Conservation (phyloP, 2,797 vertebrate genomes). For the Typhlichthys subterraneus region DNA sequence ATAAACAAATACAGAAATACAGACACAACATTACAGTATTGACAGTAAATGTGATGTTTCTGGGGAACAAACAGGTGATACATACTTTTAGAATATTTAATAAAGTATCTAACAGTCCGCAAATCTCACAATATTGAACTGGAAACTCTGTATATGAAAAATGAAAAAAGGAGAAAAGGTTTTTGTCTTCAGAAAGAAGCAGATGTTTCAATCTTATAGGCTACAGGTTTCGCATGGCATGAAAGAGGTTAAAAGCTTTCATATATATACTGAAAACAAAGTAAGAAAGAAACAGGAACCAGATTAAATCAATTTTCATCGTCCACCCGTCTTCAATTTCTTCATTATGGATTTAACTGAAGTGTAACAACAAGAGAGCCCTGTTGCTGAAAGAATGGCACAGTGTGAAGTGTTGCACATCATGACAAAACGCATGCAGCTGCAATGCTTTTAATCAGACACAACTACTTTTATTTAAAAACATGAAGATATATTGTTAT, state of each 20-base stretch:
- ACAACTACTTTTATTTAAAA: background rate
- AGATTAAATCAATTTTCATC: slow-evolving; percentile 75
- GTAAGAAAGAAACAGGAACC: slow-evolving; percentile 68
- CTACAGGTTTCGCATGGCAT: slow-evolving; percentile 68
- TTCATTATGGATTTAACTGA: slow-evolving; percentile 53
- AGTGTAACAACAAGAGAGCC: slow-evolving; percentile 56
- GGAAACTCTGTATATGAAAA: slow-evolving; percentile 40
- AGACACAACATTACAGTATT: too few relatives aligned
- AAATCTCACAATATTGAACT: slow-evolving; percentile 42
- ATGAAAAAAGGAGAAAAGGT: slow-evolving; percentile 15
- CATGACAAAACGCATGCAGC: slow-evolving; percentile 12
- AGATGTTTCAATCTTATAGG: slow-evolving; percentile 69
- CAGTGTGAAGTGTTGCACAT: slow-evolving; percentile 41
- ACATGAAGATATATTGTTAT: background rate
- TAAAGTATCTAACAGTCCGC: slow-evolving; percentile 43
- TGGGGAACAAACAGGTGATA: slow-evolving; percentile 39
- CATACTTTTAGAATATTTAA: slow-evolving; percentile 54
- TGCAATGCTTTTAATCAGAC: slow-evolving; percentile 20
- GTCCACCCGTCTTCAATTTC: slow-evolving; percentile 72
- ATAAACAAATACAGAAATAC: too few relatives aligned
- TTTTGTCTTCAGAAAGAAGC: slow-evolving; percentile 61
- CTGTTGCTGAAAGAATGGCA: slow-evolving; percentile 33
- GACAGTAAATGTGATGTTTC: slow-evolving; percentile 35
- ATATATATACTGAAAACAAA: slow-evolving; percentile 72
- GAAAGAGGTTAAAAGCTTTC: slow-evolving; percentile 67